Base-by-base conservation (phyloP, 53 echinoderm and acorn worm species). In the Holothuria scabra region DNA sequence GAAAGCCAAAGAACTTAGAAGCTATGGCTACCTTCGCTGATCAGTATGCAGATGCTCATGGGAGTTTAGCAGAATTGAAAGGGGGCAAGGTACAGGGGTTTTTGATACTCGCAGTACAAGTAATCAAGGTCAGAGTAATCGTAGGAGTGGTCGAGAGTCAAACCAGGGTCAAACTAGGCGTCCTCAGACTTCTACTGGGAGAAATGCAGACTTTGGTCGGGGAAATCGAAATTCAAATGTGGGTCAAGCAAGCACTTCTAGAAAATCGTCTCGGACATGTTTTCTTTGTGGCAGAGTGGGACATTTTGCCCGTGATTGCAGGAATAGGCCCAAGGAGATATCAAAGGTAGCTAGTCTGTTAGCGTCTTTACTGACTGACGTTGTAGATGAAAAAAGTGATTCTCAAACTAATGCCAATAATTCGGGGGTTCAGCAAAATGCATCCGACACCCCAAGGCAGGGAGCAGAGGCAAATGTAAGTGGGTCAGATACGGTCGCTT, bases 31-130 rank as follows among this genome's bases (percentile, higher is more conserved):
- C 62, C 28, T 61, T 24, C 28, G 62, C 62, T 26, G 62, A 61
- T 11, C 62, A 61, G 62, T 61, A 61, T 26, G 62, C 62, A 7
- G 62, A 61, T 61, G 62, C 62, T 24, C 62, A 61, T 61, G 62
- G 62, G 62, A 24, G 22, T 61, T 61, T 44, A 7, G 44, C 44
- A 7, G 44, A 44, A 10, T 44, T 44, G 10, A 5, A 44, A 44
- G 44, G 44, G 10, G 44, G 44, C 44, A 44, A 44, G 44, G 44
- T 44, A 44, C 44, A 44, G 44, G 44, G 5, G 44, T 44, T 10
- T 44, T 44, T 10, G 10, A 44, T 44, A 44, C 5, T 44, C 5
- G 44, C 44, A 44, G 10, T 44, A 44, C 44, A 44, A 44, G 10
- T 5, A 44, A 10, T 44, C 62, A 61, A 26, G 4, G 28, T 11